A percentile compares a stretch with the other conserved stretches of the same genome.
These are phyloP conservation scores for Porites cylindrica DNA, from an alignment of 92 coral and sea anemone species.

Conservation along the genomic window DNA sequence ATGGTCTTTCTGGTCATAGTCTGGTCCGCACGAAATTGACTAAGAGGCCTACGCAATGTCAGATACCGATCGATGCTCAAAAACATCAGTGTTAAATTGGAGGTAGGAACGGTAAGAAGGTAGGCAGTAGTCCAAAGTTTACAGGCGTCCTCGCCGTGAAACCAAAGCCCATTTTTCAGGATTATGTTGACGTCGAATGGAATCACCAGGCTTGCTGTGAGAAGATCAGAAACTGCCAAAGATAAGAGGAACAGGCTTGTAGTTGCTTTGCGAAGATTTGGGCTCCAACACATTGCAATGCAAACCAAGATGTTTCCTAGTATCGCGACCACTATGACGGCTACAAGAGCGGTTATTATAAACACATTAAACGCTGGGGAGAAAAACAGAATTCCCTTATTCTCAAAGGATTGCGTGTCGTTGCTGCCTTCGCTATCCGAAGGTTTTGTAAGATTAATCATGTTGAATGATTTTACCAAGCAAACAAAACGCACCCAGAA, in stretches of 20 bases:
- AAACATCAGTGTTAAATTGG: slow-evolving; percentile 46
- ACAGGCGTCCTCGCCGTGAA: slow-evolving; percentile 34
- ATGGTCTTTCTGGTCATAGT: slow-evolving; percentile 26
- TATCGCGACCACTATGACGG: slow-evolving; percentile 35
- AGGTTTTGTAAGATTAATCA: neutral
- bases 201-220: slow-evolving; percentile 47
- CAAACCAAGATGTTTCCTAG: slow-evolving; percentile 55
- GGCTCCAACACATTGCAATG: slow-evolving; percentile 31
- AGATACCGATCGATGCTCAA: slow-evolving; percentile 57
- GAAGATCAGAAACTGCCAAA: slow-evolving; percentile 50
- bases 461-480: neutral
- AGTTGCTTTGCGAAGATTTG: slow-evolving; percentile 49
- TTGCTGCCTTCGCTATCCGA: neutral
- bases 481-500: neutral
- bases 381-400: slow-evolving; percentile 22
- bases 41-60: slow-evolving; percentile 37
- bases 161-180: slow-evolving; percentile 36
- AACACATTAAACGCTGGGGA: slow-evolving; percentile 35
- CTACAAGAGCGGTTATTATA: slow-evolving; percentile 4
- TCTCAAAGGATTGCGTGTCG: neutral
- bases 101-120: slow-evolving; percentile 45
- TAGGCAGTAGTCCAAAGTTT: slow-evolving; percentile 43
- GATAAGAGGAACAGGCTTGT: slow-evolving; percentile 55
- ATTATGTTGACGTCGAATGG: slow-evolving; percentile 51
- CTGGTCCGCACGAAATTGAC: slow-evolving; percentile 40